Evolutionary conservation across 2,888 invertebrate genomes (phyloP).

Genomic region (Rotaria magnacalcarata): DNA sequence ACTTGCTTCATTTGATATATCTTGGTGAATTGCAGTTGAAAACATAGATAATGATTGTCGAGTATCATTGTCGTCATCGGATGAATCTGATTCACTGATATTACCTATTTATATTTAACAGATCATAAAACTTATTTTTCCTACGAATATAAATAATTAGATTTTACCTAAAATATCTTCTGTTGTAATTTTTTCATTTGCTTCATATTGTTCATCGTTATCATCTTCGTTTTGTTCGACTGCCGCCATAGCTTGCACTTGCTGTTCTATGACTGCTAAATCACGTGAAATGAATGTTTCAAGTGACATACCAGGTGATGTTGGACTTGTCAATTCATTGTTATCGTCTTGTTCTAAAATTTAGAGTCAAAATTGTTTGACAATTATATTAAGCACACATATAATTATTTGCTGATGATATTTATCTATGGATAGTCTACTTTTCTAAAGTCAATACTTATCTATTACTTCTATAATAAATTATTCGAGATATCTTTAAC

Average conservation of each 20-base stretch:
- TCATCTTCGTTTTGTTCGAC: neutral
- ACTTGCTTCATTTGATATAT: neutral
- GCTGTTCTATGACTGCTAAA: neutral
- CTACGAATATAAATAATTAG: too few relatives aligned
- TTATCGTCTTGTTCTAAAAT: neutral
- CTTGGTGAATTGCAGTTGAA: neutral
- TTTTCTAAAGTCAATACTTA: too few relatives aligned
- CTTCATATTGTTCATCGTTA: neutral
- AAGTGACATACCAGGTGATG: slow-evolving; percentile 9
- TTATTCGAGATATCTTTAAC: too few relatives aligned
- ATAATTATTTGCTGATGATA: too few relatives aligned
- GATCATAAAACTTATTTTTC: neutral
- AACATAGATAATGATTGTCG: too few relatives aligned
- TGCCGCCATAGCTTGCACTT: neutral
- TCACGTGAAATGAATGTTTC: neutral
- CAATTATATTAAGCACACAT: too few relatives aligned
- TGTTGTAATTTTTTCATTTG: neutral
- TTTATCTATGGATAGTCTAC: too few relatives aligned
- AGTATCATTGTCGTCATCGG: neutral
- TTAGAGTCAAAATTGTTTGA: neutral
- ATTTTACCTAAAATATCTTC: neutral
- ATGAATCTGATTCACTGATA: slow-evolving; percentile 16
- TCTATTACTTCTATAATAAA: too few relatives aligned
- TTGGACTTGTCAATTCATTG: neutral
- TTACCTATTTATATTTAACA: neutral